Evolutionary conservation across 2,888 invertebrate genomes (phyloP).

Genomic region (Helleia helle): DNA sequence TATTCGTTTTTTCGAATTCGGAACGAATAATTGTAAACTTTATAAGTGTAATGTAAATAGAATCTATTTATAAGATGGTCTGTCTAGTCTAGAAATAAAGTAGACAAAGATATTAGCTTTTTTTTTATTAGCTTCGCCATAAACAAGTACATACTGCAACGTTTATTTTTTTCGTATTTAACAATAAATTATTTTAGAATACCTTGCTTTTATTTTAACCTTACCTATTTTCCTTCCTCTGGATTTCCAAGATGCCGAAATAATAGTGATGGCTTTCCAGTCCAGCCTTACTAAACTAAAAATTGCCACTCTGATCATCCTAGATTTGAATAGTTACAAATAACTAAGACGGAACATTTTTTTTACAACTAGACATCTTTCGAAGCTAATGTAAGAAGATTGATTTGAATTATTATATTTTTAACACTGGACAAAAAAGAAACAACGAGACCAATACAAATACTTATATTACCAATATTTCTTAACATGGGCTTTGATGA

Average conservation of each 20-base stretch:
- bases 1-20: not conserved
- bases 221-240: no score
- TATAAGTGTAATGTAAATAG: constrained; percentile 28
- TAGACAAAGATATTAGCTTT: not conserved
- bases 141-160: not conserved
- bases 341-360: no score
- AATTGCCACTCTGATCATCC: no score
- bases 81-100: not conserved
- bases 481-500: constrained; percentile 40
- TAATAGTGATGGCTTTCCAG: no score
- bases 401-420: not conserved
- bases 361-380: no score
- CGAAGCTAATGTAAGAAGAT: not conserved
- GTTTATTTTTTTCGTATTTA: not conserved
- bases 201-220: not conserved
- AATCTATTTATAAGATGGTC: constrained; percentile 13
- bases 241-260: no score
- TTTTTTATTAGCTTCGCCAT: not conserved
- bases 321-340: no score
- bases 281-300: no score
- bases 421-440: not conserved
- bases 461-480: constrained; percentile 37
- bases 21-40: constrained; percentile 23
- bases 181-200: not conserved
- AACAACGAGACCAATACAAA: not conserved